Conservation (phyloP, 2,797 vertebrate genomes). For the Emys orbicularis region DNA sequence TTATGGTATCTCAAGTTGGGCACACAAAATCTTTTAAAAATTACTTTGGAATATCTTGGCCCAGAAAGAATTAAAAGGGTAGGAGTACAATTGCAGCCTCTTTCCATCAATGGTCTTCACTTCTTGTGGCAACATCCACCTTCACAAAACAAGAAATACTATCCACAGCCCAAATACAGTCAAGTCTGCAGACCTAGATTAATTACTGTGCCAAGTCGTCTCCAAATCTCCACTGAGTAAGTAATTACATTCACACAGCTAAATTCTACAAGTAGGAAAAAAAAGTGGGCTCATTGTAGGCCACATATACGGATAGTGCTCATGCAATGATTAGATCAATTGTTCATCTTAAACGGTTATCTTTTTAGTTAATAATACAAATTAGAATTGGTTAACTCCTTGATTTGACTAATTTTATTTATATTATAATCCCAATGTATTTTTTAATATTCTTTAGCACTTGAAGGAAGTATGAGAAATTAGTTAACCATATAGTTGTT, state of each 20-base stretch:
- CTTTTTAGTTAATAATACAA: neutral
- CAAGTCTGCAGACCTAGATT: neutral
- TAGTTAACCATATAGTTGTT: neutral
- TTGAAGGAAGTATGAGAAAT: too few species aligned
- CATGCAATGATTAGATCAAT: neutral
- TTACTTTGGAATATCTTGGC: neutral
- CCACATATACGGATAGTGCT: neutral
- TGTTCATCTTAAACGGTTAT: neutral
- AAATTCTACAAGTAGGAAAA: neutral
- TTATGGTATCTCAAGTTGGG: neutral
- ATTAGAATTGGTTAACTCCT: neutral
- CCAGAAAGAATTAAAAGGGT: neutral
- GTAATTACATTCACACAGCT: neutral
- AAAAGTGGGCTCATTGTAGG: neutral
- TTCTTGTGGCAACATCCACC: neutral
- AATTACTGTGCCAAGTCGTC: neutral
- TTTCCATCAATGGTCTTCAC: neutral
- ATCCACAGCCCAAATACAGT: neutral
- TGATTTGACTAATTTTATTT: neutral
- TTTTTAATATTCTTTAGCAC: neutral
- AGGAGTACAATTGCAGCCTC: neutral
- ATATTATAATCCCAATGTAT: neutral
- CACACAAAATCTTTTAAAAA: neutral
- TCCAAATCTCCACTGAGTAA: neutral
- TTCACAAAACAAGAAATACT: neutral